Evolutionary conservation across 2,888 invertebrate species (phyloP).

Genomic region (Galerucella nymphaeae): DNA sequence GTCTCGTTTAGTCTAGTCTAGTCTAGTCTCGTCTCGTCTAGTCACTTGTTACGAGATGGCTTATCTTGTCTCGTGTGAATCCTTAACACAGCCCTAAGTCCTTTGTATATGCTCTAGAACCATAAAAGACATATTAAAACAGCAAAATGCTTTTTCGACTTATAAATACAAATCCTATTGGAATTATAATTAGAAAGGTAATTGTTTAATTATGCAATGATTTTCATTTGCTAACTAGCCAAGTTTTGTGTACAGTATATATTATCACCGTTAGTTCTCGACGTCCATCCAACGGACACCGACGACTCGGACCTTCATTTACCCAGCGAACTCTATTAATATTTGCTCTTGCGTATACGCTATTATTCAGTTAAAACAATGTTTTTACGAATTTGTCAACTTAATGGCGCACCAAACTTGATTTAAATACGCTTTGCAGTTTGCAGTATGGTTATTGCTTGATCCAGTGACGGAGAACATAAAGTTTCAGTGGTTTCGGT

Average conservation of each 20-base stretch:
- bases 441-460: slow-evolving; percentile 17
- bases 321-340: slow-evolving; percentile 31
- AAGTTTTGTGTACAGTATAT: neutral
- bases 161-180: too few species aligned
- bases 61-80: too few species aligned
- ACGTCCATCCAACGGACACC: slow-evolving; percentile 1
- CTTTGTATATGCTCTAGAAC: too few species aligned
- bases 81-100: too few species aligned
- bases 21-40: too few species aligned
- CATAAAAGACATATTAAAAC: too few species aligned
- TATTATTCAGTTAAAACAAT: slow-evolving; percentile 35
- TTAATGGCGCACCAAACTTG: slow-evolving; percentile 39
- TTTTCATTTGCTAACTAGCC: neutral
- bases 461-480: slow-evolving; percentile 2
- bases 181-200: too few species aligned
- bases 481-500: neutral
- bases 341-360: slow-evolving; percentile 32
- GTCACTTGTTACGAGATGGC: too few species aligned
- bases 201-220: neutral
- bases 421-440: slow-evolving; percentile 37
- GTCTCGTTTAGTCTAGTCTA: too few species aligned
- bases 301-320: slow-evolving; percentile 1
- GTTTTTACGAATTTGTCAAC: slow-evolving; percentile 42
- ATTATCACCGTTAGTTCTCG: slow-evolving; percentile 7
- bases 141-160: too few species aligned